These are phyloP conservation scores for Vannuccia rotundouncinata DNA, from an alignment of 2,888 invertebrate species.

Conservation along the genomic window DNA sequence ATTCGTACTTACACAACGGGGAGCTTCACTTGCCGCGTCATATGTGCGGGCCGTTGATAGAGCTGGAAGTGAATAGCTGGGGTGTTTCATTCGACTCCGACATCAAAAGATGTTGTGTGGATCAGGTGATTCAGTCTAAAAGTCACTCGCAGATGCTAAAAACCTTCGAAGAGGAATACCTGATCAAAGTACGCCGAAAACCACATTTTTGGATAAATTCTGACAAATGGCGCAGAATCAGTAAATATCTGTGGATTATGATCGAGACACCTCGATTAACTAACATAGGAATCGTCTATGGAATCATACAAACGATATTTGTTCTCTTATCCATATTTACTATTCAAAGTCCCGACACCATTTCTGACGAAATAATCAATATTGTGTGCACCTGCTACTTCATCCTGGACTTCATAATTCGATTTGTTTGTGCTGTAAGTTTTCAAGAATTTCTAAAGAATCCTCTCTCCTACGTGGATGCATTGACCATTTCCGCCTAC, in stretches of 20 bases:
- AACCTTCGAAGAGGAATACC: background rate
- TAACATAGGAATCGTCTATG: background rate
- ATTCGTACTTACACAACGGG: background rate
- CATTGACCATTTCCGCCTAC: background rate
- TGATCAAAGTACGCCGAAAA: background rate
- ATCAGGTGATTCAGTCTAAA: background rate
- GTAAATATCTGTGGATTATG: background rate
- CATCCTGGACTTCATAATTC: background rate
- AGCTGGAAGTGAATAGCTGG: background rate
- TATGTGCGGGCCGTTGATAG: background rate
- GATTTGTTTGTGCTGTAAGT: background rate
- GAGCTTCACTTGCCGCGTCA: background rate
- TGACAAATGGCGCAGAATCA: background rate
- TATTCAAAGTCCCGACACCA: background rate
- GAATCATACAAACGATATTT: background rate
- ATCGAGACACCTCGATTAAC: background rate
- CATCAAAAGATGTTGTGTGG: background rate
- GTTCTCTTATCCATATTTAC: background rate
- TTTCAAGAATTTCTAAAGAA: background rate
- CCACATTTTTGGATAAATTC: background rate
- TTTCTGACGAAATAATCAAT: background rate
- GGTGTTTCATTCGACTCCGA: background rate
- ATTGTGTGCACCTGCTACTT: background rate
- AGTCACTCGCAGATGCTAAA: background rate
- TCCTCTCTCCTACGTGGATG: background rate